Percentiles rank a stretch among this genome's conserved stretches.
Conservation (phyloP, 2,888 invertebrate genomes). For the Stenchaetothrips biformis region DNA sequence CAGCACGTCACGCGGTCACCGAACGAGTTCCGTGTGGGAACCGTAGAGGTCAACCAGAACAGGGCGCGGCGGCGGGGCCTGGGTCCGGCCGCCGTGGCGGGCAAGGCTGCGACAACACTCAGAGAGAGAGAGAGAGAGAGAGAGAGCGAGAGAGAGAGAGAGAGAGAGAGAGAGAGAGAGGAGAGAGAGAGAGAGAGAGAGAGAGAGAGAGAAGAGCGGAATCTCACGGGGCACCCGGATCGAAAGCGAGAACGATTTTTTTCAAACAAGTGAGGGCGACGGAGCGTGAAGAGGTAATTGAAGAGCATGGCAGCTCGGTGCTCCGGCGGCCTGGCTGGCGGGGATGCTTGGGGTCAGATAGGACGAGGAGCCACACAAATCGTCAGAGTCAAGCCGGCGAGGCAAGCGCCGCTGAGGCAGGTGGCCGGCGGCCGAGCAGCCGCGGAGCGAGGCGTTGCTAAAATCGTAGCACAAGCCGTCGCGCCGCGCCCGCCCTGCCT, state of each 20-base stretch:
- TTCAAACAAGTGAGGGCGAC: neutral
- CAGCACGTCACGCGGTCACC: neutral
- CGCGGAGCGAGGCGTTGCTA: neutral
- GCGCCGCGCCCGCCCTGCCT: too few relatives aligned
- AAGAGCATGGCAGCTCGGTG: neutral
- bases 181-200: neutral
- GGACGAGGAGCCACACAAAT: conserved; percentile 19
- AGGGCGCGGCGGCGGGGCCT: too few relatives aligned
- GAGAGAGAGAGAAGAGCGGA: neutral
- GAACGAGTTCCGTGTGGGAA: neutral
- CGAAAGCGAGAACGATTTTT: neutral
- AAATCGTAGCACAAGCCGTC: neutral
- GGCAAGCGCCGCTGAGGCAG: neutral
- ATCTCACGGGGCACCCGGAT: neutral
- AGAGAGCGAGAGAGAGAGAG: too few relatives aligned
- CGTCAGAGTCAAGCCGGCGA: neutral
- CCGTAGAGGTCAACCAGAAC: too few relatives aligned
- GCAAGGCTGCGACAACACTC: neutral
- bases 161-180: too few relatives aligned
- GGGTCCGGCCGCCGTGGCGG: too few relatives aligned
- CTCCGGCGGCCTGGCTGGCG: neutral
- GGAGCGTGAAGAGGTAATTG: neutral
- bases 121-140: neutral
- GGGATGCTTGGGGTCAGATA: conserved; percentile 4
- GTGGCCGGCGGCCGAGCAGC: neutral